Evolutionary conservation across 2,888 invertebrate genomes (phyloP).

Genomic region (Tachystola acroxantha): DNA sequence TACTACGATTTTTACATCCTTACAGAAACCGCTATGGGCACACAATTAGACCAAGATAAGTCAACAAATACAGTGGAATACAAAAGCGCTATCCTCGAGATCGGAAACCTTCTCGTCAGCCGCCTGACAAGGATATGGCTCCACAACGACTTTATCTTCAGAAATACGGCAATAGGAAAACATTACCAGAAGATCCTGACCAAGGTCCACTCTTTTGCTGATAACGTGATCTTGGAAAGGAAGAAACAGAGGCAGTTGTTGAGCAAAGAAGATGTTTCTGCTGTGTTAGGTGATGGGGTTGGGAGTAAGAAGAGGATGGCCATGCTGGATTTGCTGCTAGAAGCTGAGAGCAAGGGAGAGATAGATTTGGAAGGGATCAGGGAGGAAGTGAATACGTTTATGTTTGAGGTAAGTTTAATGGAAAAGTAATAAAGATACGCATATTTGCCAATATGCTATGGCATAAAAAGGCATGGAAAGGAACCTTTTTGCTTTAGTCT

Average conservation of each 20-base stretch:
- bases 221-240: constrained; percentile 72
- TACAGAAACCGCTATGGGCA: constrained; percentile 81
- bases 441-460: too few species aligned
- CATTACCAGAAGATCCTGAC: constrained; percentile 59
- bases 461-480: too few species aligned
- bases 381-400: constrained; percentile 86
- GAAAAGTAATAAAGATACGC: neutral
- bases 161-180: constrained; percentile 54
- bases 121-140: constrained; percentile 75
- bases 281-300: constrained; percentile 12
- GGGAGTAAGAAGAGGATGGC: constrained; percentile 73
- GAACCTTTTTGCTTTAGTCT: too few species aligned
- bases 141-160: constrained; percentile 71
- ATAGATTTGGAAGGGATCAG: constrained; percentile 80
- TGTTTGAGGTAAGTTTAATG: constrained; percentile 78
- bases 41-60: constrained; percentile 59
- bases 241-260: constrained; percentile 29
- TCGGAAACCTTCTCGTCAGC: constrained; percentile 37
- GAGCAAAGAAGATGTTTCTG: constrained; percentile 2
- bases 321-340: constrained; percentile 81
- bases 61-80: constrained; percentile 58
- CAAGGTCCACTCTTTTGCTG: constrained; percentile 72
- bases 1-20: too few species aligned
- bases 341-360: constrained; percentile 76
- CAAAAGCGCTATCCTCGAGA: constrained; percentile 65